Evolutionary conservation across 2,888 invertebrate genomes (phyloP).

Genomic region (Cryptus viduatorius): DNA sequence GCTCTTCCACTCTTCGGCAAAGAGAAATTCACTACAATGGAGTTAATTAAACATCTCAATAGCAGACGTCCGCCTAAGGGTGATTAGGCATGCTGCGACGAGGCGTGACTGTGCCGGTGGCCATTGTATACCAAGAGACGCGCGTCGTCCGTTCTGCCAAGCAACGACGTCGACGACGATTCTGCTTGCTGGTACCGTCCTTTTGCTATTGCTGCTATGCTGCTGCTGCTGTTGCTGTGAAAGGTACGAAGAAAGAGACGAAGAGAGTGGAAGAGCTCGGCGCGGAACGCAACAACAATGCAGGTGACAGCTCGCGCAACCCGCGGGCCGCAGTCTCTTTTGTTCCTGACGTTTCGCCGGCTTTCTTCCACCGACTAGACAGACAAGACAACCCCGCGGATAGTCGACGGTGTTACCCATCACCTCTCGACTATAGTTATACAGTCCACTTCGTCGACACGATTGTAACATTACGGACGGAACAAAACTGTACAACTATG

Average conservation of each 20-base stretch:
- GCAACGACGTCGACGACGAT: conserved; percentile 37
- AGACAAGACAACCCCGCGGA: conserved; percentile 75
- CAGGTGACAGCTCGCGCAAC: conserved; percentile 81
- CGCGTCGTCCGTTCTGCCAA: conserved; percentile 42
- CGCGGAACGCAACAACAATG: conserved; percentile 78
- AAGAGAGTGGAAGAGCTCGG: conserved; percentile 64
- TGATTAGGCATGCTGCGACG: conserved; percentile 81
- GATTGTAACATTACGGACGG: neutral
- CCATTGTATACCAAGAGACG: conserved; percentile 76
- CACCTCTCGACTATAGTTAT: neutral
- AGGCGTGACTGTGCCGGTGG: conserved; percentile 80
- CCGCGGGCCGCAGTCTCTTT: conserved; percentile 75
- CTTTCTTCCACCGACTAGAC: conserved; percentile 76
- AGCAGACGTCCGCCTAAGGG: conserved; percentile 82
- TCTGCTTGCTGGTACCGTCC: conserved; percentile 21
- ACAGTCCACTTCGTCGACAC: conserved; percentile 29
- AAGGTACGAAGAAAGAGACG: conserved; percentile 56
- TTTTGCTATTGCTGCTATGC: conserved; percentile 14
- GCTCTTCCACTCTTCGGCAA: conserved; percentile 41
- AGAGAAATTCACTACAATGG: conserved; percentile 74
- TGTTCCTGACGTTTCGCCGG: conserved; percentile 79
- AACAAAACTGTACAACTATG: neutral
- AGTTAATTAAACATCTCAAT: conserved; percentile 84
- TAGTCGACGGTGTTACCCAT: conserved; percentile 29
- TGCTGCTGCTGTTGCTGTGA: conserved; percentile 31